phyloP scores from a whole-genome alignment of 1,140 invertebrate species.

The Pogonomyrmex barbatus region DNA sequence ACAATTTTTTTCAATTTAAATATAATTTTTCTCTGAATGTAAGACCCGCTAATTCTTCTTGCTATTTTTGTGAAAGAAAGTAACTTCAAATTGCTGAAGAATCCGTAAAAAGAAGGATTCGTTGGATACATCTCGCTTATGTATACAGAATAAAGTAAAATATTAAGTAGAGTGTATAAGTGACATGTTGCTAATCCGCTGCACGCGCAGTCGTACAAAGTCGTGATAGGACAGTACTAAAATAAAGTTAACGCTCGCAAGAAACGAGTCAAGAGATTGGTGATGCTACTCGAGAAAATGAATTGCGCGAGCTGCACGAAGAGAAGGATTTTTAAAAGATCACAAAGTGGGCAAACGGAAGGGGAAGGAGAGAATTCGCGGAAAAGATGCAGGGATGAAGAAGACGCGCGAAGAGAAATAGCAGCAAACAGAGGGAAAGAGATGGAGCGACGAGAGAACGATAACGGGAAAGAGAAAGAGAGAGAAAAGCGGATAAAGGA shows the following conservation, averaged over 20 bases:
- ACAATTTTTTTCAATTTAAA: too few species aligned
- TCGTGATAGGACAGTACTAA: conserved; percentile 5
- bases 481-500: conserved; percentile 33
- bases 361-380: conserved; percentile 23
- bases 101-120: neutral
- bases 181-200: conserved; percentile 43
- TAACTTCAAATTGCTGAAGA: conserved; percentile 48
- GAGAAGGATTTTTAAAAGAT: conserved; percentile 50
- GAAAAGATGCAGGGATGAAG: conserved; percentile 25
- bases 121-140: neutral
- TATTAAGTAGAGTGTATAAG: conserved; percentile 43
- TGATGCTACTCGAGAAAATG: conserved; percentile 49
- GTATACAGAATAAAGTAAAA: conserved; percentile 22
- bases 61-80: neutral
- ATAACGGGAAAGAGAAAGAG: neutral
- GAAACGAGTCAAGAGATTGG: conserved; percentile 28
- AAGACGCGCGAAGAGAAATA: neutral
- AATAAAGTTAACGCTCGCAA: conserved; percentile 61
- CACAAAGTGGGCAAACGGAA: conserved; percentile 37
- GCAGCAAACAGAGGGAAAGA: neutral
- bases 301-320: conserved; percentile 45
- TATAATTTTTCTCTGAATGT: too few species aligned
- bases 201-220: neutral
- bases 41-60: neutral
- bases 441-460: neutral